Evolutionary conservation across 2,113 vertebrate genomes (phyloP).

Genomic region (Gopherus evgoodei): DNA sequence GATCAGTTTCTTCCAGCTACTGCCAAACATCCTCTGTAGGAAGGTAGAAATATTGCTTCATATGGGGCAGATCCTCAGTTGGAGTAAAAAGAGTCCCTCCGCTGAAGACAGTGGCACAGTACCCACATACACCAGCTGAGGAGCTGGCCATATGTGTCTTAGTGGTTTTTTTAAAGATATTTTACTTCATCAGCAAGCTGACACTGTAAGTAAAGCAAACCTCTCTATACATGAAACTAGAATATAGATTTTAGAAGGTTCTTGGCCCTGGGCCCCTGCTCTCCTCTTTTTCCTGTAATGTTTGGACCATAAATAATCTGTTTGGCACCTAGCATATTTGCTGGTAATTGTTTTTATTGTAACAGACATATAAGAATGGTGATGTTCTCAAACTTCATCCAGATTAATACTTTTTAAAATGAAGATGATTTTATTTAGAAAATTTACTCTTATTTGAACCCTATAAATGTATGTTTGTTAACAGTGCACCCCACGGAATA

Average conservation of each 20-base stretch:
- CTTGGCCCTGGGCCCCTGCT: neutral
- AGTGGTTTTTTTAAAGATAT: neutral
- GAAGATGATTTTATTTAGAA: neutral
- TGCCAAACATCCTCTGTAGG: neutral
- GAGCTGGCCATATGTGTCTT: neutral
- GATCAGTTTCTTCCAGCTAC: neutral
- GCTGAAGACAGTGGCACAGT: neutral
- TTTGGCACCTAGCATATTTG: neutral
- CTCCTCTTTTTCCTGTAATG: neutral
- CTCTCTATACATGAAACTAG: neutral
- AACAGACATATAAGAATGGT: neutral
- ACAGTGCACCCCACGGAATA: too few relatives aligned
- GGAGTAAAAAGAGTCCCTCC: neutral
- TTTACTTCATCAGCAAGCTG: neutral
- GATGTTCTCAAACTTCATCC: neutral
- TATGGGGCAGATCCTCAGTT: too few relatives aligned
- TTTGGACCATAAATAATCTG: fast-evolving
- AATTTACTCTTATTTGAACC: neutral
- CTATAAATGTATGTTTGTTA: too few relatives aligned
- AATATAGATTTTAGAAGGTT: neutral
- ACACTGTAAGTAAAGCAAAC: neutral
- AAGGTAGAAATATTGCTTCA: neutral
- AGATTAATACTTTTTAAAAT: neutral
- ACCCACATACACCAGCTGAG: neutral
- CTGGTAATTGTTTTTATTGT: neutral